Evolutionary conservation across 2,888 invertebrate genomes (phyloP).

Genomic region (Drosophila formosana): DNA sequence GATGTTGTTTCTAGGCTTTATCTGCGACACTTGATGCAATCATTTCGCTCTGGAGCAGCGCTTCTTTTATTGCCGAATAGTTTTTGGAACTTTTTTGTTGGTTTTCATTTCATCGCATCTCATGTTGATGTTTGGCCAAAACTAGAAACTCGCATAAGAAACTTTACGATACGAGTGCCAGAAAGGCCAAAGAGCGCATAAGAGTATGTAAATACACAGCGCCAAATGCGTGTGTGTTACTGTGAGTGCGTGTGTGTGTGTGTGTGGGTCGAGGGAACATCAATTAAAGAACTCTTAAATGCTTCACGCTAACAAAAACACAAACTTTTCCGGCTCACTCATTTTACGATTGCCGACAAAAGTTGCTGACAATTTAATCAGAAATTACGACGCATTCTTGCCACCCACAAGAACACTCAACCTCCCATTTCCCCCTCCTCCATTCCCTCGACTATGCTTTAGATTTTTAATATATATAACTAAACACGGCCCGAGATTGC

Average conservation of each 20-base stretch:
- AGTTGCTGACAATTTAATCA: constrained; percentile 35
- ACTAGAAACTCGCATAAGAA: constrained; percentile 77
- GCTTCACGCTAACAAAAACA: constrained; percentile 24
- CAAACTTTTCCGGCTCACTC: constrained; percentile 15
- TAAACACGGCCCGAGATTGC: background rate
- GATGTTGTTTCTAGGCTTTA: constrained; percentile 17
- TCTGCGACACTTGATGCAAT: constrained; percentile 38
- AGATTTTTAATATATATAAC: background rate
- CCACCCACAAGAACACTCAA: background rate
- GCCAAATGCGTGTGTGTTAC: constrained; percentile 28
- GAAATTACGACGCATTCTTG: constrained; percentile 12
- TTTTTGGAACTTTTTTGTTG: constrained; percentile 67
- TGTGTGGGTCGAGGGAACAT: constrained; percentile 10
- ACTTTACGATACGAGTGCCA: constrained; percentile 67
- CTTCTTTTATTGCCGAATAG: constrained; percentile 54
- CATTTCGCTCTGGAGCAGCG: constrained; percentile 30
- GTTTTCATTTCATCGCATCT: constrained; percentile 42
- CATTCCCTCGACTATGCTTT: background rate
- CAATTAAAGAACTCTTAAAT: constrained; percentile 63
- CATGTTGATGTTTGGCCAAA: constrained; percentile 67
- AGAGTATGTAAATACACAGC: constrained; percentile 65
- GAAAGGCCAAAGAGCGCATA: constrained; percentile 45
- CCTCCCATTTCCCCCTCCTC: background rate
- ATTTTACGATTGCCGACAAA: constrained; percentile 39
- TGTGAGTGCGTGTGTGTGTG: background rate